phyloP scores from a whole-genome alignment of 2,888 invertebrate genomes.

The Pteria penguin region DNA sequence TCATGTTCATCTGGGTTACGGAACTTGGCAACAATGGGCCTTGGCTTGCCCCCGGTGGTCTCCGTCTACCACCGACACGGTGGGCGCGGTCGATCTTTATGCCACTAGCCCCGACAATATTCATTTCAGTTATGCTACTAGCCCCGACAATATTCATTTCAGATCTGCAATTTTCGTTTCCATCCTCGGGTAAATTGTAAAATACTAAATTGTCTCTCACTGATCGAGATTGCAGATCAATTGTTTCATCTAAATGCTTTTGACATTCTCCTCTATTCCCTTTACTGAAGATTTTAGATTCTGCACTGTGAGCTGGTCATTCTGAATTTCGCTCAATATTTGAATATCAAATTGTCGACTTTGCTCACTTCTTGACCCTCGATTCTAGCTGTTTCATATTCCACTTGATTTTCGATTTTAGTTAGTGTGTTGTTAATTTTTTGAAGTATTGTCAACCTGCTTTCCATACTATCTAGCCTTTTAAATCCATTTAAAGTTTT shows the following conservation, averaged over 20 bases:
- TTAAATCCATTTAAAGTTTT: not conserved
- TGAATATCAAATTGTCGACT: not conserved
- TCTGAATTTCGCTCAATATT: not conserved
- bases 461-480: not conserved
- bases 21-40: constrained; percentile 19
- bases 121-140: not conserved
- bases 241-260: not conserved
- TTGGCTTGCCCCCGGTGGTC: not conserved
- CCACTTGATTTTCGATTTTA: not conserved
- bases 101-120: not conserved
- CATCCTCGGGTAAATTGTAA: not conserved
- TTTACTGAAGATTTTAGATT: not conserved
- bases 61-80: not conserved
- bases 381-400: not conserved
- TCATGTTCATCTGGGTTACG: not conserved
- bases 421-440: not conserved
- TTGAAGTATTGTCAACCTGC: not conserved
- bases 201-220: not conserved
- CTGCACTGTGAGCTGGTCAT: not conserved
- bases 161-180: not conserved
- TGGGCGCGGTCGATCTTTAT: not conserved
- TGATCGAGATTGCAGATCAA: not conserved
- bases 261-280: too few relatives aligned
- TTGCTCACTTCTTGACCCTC: not conserved
- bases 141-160: not conserved